Conservation (phyloP, 2,888 invertebrate genomes). For the Copidosoma aretas region DNA sequence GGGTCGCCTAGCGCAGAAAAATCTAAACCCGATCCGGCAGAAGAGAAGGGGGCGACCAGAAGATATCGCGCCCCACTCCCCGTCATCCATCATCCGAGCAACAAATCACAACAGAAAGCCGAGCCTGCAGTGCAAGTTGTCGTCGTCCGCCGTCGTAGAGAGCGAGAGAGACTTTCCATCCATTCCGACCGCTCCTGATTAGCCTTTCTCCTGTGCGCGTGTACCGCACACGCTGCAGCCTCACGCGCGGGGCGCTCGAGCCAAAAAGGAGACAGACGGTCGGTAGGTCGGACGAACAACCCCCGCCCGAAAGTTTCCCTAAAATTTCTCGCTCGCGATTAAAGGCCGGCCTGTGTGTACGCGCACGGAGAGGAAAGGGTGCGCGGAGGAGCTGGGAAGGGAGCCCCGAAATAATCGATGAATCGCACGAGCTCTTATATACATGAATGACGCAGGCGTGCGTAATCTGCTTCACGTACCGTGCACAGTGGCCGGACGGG, state of each 20-base stretch:
- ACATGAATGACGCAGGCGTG: not conserved
- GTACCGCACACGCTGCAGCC: not conserved
- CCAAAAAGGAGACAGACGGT: too few relatives aligned
- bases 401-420: conserved; percentile 58
- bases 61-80: too few relatives aligned
- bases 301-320: conserved; percentile 27
- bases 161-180: not conserved
- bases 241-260: not conserved
- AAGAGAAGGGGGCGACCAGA: not conserved
- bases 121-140: too few relatives aligned
- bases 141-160: too few relatives aligned
- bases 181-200: conserved; percentile 12
- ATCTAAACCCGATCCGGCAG: not conserved
- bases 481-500: too few relatives aligned
- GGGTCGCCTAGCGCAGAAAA: too few relatives aligned
- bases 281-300: too few relatives aligned
- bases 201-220: not conserved
- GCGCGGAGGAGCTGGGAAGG: conserved; percentile 47
- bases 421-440: conserved; percentile 44
- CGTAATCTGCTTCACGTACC: too few relatives aligned
- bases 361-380: conserved; percentile 37
- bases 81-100: not conserved
- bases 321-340: conserved; percentile 25
- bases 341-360: not conserved
- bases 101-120: not conserved